These are phyloP conservation scores for Lacanobia oleracea DNA, from an alignment of 2,888 invertebrate genomes.

Conservation along the genomic window DNA sequence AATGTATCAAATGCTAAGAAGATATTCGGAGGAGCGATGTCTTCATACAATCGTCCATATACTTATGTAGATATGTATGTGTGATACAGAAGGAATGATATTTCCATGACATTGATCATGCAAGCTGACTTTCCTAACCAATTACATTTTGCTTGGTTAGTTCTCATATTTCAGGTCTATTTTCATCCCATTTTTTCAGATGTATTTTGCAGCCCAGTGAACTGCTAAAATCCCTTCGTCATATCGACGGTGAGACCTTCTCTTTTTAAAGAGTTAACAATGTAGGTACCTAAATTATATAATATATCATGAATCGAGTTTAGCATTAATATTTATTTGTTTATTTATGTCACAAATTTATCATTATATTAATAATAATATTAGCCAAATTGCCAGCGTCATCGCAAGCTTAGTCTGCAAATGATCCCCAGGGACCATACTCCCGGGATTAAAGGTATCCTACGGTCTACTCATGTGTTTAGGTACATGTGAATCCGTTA, in stretches of 20 bases:
- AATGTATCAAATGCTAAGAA: not conserved
- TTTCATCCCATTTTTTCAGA: conserved; percentile 14
- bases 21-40: not conserved
- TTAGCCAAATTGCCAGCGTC: too few relatives aligned
- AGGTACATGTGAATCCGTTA: too few relatives aligned
- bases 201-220: conserved; percentile 19
- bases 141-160: not conserved
- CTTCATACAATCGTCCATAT: not conserved
- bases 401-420: too few relatives aligned
- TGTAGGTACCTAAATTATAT: not conserved
- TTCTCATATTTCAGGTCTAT: not conserved
- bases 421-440: too few relatives aligned
- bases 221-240: conserved; percentile 4
- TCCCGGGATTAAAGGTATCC: too few relatives aligned
- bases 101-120: not conserved
- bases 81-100: not conserved
- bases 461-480: too few relatives aligned
- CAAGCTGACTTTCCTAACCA: not conserved
- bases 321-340: not conserved
- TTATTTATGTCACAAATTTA: not conserved
- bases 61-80: not conserved
- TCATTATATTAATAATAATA: too few relatives aligned
- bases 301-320: not conserved
- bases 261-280: not conserved
- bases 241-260: conserved; percentile 4